These are phyloP conservation scores for Astropecten irregularis DNA, from an alignment of 53 echinoderm and acorn worm species.

Conservation along the genomic window DNA sequence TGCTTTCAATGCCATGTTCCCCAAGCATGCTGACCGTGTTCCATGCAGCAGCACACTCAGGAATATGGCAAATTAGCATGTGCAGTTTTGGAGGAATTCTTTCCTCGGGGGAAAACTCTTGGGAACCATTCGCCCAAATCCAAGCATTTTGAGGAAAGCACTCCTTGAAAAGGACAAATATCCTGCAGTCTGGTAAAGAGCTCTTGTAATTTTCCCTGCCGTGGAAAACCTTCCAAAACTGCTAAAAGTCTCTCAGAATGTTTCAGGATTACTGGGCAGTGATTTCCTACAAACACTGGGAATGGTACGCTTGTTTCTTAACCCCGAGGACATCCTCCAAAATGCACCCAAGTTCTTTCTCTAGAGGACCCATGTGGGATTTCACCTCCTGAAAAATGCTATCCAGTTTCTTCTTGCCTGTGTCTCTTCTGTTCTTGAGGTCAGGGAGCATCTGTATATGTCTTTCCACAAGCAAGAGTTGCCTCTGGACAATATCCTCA, in stretches of 20 bases:
- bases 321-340: constrained; percentile 43
- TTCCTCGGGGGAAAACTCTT: background rate
- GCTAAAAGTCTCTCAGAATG: no score
- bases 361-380: no score
- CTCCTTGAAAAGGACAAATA: background rate
- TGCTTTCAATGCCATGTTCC: constrained; percentile 45
- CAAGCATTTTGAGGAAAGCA: constrained; percentile 28
- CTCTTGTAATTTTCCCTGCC: background rate
- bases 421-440: no score
- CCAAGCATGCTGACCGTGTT: constrained; percentile 26
- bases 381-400: no score
- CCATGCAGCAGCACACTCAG: constrained; percentile 11
- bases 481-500: no score
- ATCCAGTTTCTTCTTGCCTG: no score
- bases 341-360: constrained; percentile 34
- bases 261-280: no score
- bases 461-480: no score
- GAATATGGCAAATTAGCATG: constrained; percentile 23
- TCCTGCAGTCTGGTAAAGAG: background rate
- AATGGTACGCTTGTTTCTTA: no score
- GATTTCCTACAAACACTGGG: no score
- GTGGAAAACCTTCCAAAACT: background rate
- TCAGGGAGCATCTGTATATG: no score
- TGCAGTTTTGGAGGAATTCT: constrained; percentile 28
- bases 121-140: constrained; percentile 60